Evolutionary conservation across 2,888 invertebrate species (phyloP).

Genomic region (Dimorphilus gyrociliatus): DNA sequence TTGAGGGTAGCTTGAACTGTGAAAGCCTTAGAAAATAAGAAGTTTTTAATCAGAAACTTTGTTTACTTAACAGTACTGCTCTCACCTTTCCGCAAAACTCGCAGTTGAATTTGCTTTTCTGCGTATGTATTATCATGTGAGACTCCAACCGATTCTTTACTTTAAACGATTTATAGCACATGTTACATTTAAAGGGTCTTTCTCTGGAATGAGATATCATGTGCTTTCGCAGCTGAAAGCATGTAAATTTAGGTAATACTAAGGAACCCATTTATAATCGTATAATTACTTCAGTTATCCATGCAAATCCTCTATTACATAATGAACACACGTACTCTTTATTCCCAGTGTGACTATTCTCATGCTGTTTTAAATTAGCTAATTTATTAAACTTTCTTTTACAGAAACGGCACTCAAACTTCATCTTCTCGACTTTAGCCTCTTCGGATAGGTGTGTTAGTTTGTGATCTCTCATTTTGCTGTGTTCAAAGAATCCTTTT

Average conservation of each 20-base stretch:
- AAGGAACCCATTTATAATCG: not conserved
- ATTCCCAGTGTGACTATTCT: slow-evolving; percentile 15
- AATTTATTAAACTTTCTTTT: slow-evolving; percentile 10
- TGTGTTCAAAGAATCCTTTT: slow-evolving; percentile 8
- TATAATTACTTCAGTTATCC: slow-evolving; percentile 2
- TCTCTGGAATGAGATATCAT: slow-evolving; percentile 8
- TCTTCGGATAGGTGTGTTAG: not conserved
- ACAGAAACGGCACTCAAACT: slow-evolving; percentile 9
- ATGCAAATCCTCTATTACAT: slow-evolving; percentile 8
- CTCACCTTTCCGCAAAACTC: slow-evolving; percentile 11
- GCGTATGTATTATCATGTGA: slow-evolving; percentile 14
- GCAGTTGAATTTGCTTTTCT: slow-evolving; percentile 10
- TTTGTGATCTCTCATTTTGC: slow-evolving; percentile 6
- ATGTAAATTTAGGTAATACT: not conserved
- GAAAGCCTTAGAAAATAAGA: no score
- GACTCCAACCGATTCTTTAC: slow-evolving; percentile 12
- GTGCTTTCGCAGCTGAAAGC: slow-evolving; percentile 6
- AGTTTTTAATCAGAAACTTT: no score
- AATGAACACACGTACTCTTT: slow-evolving; percentile 12
- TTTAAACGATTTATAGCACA: slow-evolving; percentile 13
- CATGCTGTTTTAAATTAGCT: slow-evolving; percentile 11
- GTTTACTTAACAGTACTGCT: no score
- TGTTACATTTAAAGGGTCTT: slow-evolving; percentile 10
- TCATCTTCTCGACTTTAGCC: not conserved
- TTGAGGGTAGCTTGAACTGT: slow-evolving; percentile 11